Base-by-base conservation (phyloP, 2,113 vertebrate genomes). In the Ophiodon elongatus region DNA sequence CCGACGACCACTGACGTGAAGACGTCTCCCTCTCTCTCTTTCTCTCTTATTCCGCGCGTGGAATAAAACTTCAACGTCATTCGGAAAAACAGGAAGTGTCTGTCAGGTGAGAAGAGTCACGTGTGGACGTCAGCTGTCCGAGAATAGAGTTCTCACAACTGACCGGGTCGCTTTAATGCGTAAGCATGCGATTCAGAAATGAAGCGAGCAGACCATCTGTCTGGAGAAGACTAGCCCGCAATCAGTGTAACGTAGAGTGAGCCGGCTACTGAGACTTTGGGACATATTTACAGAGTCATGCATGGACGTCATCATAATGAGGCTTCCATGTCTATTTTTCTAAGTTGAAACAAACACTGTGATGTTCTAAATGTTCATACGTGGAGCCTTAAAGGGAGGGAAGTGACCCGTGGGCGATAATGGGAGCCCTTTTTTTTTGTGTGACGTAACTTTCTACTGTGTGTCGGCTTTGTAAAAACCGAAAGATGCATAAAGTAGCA, bases 21-120 rank as follows among this genome's bases (percentile, higher is more conserved):
- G 5, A n/a, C 31, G 52, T 25, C 4, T 59, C 13, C 10, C 11
- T 2, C 1, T 6, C 1, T 37, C 1, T 33, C 11, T 21, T 8
- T 50, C 10, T 31, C n/a, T 3, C 1, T 39, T 41, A 45, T 45
- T 35, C 33, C 15, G 23, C 31, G 10, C 21, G 17, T 21, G 50
- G 7, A 54, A 45, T 3, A 65, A 11, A 47, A 62, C 25, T 69
- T 35, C 11, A 15, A 14, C 35, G 27, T n/a, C 9, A 13, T 2
- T 15, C 43, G 66, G 1, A 25, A 76, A 25, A 41, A 29, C 66
- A 11, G 39, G 50, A 76, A 39, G 72, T 17, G 63, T 52, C 11
- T 29, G 70, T 80, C 66, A 76, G 70, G 33, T 71, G 62, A 64
- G 29, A 31, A 4, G 39, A 60, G 72, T 78, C 82, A 73, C 84